These are phyloP conservation scores for Leptoclinus maculatus DNA, from an alignment of 2,797 vertebrate species.

Conservation along the genomic window DNA sequence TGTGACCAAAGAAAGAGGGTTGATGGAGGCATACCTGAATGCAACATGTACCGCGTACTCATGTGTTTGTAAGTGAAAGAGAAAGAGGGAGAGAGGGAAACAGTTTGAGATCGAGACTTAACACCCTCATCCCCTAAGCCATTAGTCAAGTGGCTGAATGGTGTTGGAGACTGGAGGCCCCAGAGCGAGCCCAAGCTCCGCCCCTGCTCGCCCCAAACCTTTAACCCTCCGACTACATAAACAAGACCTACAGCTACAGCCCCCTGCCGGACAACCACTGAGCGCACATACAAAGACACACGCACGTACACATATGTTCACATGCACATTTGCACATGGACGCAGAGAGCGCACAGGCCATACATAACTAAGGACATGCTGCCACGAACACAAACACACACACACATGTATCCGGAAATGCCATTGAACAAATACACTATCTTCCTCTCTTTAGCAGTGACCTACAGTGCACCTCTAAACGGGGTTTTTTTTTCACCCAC, in stretches of 20 bases:
- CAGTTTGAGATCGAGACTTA: slow-evolving; percentile 49
- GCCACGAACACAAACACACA: slow-evolving; percentile 41
- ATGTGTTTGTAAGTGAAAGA: slow-evolving; percentile 22
- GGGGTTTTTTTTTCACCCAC: slow-evolving; percentile 3
- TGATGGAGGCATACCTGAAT: slow-evolving; percentile 11
- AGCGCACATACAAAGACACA: slow-evolving; percentile 65
- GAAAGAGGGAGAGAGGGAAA: slow-evolving; percentile 37
- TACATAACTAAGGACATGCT: slow-evolving; percentile 27
- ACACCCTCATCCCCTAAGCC: slow-evolving; percentile 68
- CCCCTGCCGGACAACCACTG: slow-evolving; percentile 75
- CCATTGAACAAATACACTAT: slow-evolving; percentile 45
- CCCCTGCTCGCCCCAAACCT: slow-evolving; percentile 77
- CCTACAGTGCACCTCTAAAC: slow-evolving; percentile 29
- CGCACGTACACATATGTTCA: slow-evolving; percentile 58
- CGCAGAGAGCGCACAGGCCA: background rate
- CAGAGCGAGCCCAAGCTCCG: slow-evolving; percentile 72
- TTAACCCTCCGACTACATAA: slow-evolving; percentile 78
- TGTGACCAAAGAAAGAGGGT: background rate
- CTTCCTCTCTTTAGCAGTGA: slow-evolving; percentile 25
- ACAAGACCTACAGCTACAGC: slow-evolving; percentile 82
- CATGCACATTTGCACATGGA: slow-evolving; percentile 47
- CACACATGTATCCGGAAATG: slow-evolving; percentile 45
- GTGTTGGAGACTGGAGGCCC: slow-evolving; percentile 74
- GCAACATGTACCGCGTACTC: slow-evolving; percentile 23
- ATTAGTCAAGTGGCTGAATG: slow-evolving; percentile 81